Conservation (phyloP, 2,888 invertebrate genomes). For the Steromphala cineraria region DNA sequence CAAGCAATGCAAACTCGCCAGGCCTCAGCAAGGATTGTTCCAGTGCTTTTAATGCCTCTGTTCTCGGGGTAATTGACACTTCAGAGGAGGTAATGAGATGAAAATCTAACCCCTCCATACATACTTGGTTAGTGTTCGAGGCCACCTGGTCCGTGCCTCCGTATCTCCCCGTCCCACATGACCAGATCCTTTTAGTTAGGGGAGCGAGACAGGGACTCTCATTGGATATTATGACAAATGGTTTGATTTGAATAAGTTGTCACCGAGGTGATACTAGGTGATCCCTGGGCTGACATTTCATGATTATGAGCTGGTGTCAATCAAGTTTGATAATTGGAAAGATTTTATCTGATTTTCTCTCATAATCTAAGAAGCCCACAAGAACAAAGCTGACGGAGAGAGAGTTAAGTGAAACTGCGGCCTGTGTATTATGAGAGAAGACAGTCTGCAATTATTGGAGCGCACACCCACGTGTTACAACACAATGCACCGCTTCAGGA, state of each 20-base stretch:
- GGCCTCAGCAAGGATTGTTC: neutral
- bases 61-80: neutral
- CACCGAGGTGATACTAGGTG: neutral
- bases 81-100: neutral
- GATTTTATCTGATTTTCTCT: no score
- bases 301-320: no score
- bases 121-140: neutral
- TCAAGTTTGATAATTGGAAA: no score
- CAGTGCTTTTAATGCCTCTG: neutral
- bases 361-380: no score
- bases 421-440: no score
- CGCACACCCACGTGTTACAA: no score
- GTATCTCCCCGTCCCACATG: neutral
- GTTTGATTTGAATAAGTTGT: slow-evolving; percentile 7
- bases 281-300: neutral
- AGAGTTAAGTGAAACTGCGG: no score
- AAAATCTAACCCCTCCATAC: neutral
- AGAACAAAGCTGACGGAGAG: no score
- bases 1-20: neutral
- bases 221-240: slow-evolving; percentile 3
- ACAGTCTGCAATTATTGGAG: no score
- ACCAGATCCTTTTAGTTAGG: neutral
- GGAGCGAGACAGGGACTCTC: neutral
- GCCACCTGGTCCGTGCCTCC: neutral
- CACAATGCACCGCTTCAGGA: no score